Percentiles rank a stretch among this genome's conserved stretches.
Conservation (phyloP, 2,888 invertebrate species). For the Ormia ochracea region DNA sequence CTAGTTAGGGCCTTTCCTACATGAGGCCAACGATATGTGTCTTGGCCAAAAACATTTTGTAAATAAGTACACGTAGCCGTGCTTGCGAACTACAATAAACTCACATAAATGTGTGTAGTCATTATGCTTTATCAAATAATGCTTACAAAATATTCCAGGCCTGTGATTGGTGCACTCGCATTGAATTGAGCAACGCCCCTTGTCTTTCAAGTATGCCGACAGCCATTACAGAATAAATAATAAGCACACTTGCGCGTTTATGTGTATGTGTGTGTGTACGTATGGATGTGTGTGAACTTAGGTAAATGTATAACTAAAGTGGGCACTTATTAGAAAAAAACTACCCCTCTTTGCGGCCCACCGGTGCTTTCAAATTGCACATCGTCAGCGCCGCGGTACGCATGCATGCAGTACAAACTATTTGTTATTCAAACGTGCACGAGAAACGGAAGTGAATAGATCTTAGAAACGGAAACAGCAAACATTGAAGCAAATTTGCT, state of each 20-base stretch:
- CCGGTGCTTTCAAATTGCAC: slow-evolving; percentile 22
- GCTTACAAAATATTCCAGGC: neutral
- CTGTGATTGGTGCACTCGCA: slow-evolving; percentile 40
- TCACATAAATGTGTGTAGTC: too few relatives aligned
- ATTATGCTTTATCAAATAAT: too few relatives aligned
- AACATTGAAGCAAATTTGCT: neutral
- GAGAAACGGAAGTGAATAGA: slow-evolving; percentile 53
- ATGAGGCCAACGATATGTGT: too few relatives aligned
- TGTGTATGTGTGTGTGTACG: too few relatives aligned
- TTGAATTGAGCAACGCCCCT: slow-evolving; percentile 41
- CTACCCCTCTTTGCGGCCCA: slow-evolving; percentile 24
- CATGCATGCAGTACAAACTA: neutral
- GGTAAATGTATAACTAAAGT: too few relatives aligned
- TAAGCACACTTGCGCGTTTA: too few relatives aligned
- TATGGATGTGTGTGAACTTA: too few relatives aligned
- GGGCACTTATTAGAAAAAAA: too few relatives aligned
- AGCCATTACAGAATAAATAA: slow-evolving; percentile 41
- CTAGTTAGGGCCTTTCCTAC: neutral
- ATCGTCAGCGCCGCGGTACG: slow-evolving; percentile 10
- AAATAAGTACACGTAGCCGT: too few relatives aligned
- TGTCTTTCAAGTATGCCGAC: slow-evolving; percentile 51
- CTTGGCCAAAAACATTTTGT: too few relatives aligned
- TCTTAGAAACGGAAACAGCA: slow-evolving; percentile 45
- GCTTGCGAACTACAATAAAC: too few relatives aligned
- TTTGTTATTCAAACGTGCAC: slow-evolving; percentile 27